Percentiles rank a stretch among this genome's conserved stretches.
These are phyloP conservation scores for Porites lutea DNA, from an alignment of 64 coral and sea anemone genomes.

Conservation along the genomic window DNA sequence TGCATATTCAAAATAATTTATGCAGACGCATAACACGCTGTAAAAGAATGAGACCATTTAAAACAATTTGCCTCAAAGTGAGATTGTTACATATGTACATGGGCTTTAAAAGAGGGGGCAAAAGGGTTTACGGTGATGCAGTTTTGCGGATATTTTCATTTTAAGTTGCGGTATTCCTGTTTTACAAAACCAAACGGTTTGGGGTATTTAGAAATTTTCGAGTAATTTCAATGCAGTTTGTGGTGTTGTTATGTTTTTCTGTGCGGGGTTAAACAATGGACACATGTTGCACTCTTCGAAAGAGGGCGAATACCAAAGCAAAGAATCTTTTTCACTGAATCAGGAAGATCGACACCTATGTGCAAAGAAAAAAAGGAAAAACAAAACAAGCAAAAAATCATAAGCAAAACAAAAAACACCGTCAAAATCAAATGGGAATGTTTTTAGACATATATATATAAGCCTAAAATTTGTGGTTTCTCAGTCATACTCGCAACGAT, in stretches of 20 bases:
- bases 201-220: slow-evolving; percentile 8
- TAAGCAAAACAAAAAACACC: not conserved
- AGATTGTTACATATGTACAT: not conserved
- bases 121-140: not conserved
- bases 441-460: not conserved
- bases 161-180: not conserved
- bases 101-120: not conserved
- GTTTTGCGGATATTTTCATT: not conserved
- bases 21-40: not conserved
- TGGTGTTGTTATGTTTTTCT: not conserved
- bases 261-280: not conserved
- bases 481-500: slow-evolving; percentile 9
- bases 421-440: not conserved
- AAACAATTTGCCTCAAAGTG: slow-evolving; percentile 12
- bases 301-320: not conserved
- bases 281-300: slow-evolving; percentile 2
- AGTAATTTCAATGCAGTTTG: not conserved
- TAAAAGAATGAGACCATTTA: not conserved
- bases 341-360: slow-evolving; percentile 11
- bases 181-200: slow-evolving; percentile 3
- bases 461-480: slow-evolving; percentile 8
- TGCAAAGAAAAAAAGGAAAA: not conserved
- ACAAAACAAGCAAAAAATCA: slow-evolving; percentile 6
- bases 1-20: slow-evolving; percentile 2
- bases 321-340: slow-evolving; percentile 8